Evolutionary conservation across 2,797 vertebrate species (phyloP), one percentile per base, ranked within the genome.

Genomic region (Oryzias sinensis): DNA sequence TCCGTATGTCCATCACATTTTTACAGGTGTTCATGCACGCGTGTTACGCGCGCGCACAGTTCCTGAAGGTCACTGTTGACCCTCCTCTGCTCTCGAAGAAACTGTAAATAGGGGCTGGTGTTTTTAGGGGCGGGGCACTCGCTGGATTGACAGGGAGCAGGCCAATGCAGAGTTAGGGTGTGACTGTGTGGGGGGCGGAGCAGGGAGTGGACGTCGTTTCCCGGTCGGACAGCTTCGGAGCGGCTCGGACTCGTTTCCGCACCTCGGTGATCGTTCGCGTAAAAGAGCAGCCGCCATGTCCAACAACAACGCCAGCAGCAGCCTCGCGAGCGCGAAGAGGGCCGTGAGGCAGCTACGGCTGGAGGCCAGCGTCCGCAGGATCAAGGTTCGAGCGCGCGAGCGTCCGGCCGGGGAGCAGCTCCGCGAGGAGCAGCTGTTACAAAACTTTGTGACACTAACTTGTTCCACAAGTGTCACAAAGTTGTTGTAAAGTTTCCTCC

Each of bases 231-330:
- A 37, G 33, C 33, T 65, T 70, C 40, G 1, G 43, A 55, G 22
- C 62, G 62, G 65, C 70, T 62, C 44, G 69, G 68, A 64, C 62
- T 70, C 65, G 68, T 72, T 85, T 86, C 78, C 75, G 81, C 56
- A 63, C 6, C 40, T 22, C 44, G 14, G 56, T 54, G 46, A 43
- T 41, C 53, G 55, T 50, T 46, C 24, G 20, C 8, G 25, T 3
- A 2, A 29, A 62, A 46, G 7, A 48, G 20, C 55, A 48, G 66
- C 50, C 76, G 75, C 48, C 76, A 93, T 93, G 91, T 92, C 91
- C 48, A 93, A 91, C 87, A 92, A 92, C 75, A 93, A 91, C 43
- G 87, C 90, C 59, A 90, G 79, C 81, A 89, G 81, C 77, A 91
- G 79, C 75, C 49, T 92, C 45, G 82, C 87, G 18, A 70, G 88